Evolutionary conservation across 1,140 invertebrate species (phyloP).

Genomic region (Hirudo medicinalis): DNA sequence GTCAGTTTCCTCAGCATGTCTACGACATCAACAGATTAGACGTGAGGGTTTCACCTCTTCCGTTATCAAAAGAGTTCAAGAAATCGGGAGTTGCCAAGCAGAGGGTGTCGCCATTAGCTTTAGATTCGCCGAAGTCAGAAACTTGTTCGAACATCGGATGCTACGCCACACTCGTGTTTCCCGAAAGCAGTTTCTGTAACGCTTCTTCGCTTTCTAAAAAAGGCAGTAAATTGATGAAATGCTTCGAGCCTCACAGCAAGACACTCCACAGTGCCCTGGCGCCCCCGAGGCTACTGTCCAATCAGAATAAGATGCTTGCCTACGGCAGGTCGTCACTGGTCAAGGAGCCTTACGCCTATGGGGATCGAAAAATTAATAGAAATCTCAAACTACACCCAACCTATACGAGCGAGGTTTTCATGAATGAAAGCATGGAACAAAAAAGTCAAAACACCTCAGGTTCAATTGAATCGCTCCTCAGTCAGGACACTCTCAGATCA

Average conservation of each 20-base stretch:
- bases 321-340: background rate
- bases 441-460: too few species aligned
- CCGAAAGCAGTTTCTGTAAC: background rate
- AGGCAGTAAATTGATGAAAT: too few species aligned
- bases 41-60: background rate
- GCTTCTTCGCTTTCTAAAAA: too few species aligned
- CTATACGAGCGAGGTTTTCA: background rate
- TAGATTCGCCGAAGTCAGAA: background rate
- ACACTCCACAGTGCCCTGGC: background rate
- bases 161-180: constrained; percentile 6
- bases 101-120: constrained; percentile 1
- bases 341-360: background rate
- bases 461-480: constrained; percentile 11
- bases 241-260: background rate
- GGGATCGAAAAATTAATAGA: background rate
- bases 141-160: background rate
- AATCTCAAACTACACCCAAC: background rate
- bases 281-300: background rate
- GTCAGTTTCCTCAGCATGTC: background rate
- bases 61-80: background rate
- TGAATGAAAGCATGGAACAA: too few species aligned
- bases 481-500: constrained; percentile 1
- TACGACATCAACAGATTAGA: too few species aligned
- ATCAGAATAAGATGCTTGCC: background rate
- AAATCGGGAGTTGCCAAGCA: background rate